phyloP scores from a whole-genome alignment of 1,140 invertebrate genomes.

The Stegodyphus dumicola region DNA sequence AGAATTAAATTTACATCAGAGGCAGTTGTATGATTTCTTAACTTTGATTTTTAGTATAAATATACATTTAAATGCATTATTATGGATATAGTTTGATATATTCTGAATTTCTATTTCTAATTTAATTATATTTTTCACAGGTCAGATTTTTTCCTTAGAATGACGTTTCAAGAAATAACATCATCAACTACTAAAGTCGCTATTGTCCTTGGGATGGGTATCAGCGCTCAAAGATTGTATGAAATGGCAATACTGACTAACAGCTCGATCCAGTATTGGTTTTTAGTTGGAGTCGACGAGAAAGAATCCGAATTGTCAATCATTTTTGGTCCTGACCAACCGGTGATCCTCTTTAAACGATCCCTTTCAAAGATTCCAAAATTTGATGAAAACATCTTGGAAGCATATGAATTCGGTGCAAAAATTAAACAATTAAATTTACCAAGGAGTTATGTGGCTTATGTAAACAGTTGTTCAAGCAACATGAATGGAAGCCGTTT shows the following conservation, averaged over 20 bases:
- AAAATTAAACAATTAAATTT: conserved; percentile 31
- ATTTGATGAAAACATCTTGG: conserved; percentile 10
- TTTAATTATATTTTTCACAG: conserved; percentile 4
- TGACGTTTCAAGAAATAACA: conserved; percentile 15
- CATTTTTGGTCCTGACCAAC: conserved; percentile 27
- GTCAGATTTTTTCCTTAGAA: not conserved
- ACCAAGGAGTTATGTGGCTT: conserved; percentile 15
- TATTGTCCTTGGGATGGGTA: conserved; percentile 14
- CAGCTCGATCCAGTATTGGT: conserved; percentile 28
- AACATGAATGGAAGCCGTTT: not conserved
- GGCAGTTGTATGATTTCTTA: too few species aligned
- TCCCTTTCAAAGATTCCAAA: conserved; percentile 2
- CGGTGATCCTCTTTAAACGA: conserved; percentile 18
- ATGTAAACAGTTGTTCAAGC: not conserved
- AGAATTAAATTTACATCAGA: too few species aligned
- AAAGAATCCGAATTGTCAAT: not conserved
- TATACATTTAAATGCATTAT: too few species aligned
- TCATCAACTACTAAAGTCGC: conserved; percentile 13
- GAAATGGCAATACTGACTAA: conserved; percentile 2
- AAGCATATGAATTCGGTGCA: not conserved
- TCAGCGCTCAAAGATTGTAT: conserved; percentile 6
- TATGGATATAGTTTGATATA: too few species aligned
- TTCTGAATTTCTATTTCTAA: too few species aligned
- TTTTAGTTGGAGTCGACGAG: conserved; percentile 16
- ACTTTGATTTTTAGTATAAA: too few species aligned